Evolutionary conservation across 2,113 vertebrate species (phyloP).

Genomic region (Halichoeres trimaculatus): DNA sequence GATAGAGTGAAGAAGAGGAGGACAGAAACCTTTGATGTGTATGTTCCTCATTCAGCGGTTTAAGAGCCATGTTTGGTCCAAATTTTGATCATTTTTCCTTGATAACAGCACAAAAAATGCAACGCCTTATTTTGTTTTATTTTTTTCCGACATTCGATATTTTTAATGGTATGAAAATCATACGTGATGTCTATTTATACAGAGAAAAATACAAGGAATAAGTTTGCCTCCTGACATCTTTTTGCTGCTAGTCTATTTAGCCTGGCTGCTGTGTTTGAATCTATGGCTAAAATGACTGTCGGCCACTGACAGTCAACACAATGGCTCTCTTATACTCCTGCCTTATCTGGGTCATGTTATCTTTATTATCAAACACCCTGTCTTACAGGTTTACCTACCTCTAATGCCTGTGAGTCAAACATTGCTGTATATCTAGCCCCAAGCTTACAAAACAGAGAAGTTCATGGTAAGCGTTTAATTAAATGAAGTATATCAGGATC

Average conservation of each 20-base stretch:
- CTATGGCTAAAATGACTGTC: conserved; percentile 11
- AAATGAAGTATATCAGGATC: conserved; percentile 22
- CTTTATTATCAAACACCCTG: conserved; percentile 44
- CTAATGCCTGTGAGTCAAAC: not conserved
- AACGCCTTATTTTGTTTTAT: too few species aligned
- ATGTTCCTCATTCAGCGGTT: conserved; percentile 14
- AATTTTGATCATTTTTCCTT: not conserved
- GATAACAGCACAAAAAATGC: not conserved
- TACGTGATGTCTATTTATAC: too few species aligned
- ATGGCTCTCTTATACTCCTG: conserved; percentile 32
- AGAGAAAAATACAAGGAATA: not conserved
- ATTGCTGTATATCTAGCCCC: conserved; percentile 22
- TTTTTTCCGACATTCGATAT: too few species aligned
- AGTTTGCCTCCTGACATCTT: not conserved
- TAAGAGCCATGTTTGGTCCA: not conserved
- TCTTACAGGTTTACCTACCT: conserved; percentile 40
- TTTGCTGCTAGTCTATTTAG: not conserved
- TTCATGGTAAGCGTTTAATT: conserved; percentile 19
- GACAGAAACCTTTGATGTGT: conserved; percentile 8
- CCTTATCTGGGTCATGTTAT: conserved; percentile 54
- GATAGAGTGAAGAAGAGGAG: conserved; percentile 27
- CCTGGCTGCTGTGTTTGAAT: conserved; percentile 5
- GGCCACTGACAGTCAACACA: conserved; percentile 35
- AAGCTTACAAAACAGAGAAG: conserved; percentile 19
- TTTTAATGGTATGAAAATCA: not conserved